These are phyloP conservation scores for Thermophis baileyi DNA, from an alignment of 2,113 vertebrate species.

Conservation along the genomic window DNA sequence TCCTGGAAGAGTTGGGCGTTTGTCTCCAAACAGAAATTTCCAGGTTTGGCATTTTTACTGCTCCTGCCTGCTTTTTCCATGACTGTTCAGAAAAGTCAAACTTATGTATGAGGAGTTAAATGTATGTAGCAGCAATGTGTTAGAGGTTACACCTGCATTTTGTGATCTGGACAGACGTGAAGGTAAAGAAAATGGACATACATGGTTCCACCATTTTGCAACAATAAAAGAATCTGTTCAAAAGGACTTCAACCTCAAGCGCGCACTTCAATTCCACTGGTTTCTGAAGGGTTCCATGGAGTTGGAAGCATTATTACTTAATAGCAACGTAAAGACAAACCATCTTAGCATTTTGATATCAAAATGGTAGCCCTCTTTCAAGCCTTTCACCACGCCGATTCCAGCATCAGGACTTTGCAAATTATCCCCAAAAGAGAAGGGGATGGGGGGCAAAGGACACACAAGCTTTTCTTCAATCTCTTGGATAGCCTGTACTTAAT, in stretches of 20 bases:
- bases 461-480: neutral
- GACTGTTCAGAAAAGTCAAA: neutral
- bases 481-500: neutral
- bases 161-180: neutral
- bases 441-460: neutral
- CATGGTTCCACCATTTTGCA: neutral
- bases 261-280: neutral
- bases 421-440: neutral
- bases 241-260: neutral
- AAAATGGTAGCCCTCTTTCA: neutral
- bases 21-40: neutral
- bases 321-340: slow-evolving; percentile 3
- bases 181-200: neutral
- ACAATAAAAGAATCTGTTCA: neutral
- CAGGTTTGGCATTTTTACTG: neutral
- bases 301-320: neutral
- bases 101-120: neutral
- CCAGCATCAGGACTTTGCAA: rapidly evolving
- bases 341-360: neutral
- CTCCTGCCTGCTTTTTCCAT: neutral
- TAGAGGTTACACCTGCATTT: neutral
- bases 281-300: neutral
- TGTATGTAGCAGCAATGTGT: neutral
- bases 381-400: neutral
- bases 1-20: neutral